phyloP scores from a whole-genome alignment of 2,113 vertebrate genomes.

The Nipponia nippon region DNA sequence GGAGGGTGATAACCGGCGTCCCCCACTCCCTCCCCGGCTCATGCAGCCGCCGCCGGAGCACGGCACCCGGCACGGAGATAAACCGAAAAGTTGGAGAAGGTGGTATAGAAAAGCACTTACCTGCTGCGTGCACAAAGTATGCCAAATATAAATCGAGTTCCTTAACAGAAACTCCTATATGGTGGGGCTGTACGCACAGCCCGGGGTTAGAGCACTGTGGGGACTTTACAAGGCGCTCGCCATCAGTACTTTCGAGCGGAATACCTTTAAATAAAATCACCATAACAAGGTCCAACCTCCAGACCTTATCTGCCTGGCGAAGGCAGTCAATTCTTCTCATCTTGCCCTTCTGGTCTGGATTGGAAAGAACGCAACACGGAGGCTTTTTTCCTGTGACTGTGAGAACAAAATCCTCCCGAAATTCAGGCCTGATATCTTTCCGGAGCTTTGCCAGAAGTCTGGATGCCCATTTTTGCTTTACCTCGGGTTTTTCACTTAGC shows the following conservation, averaged over 20 bases:
- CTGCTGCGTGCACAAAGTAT: slow-evolving; percentile 96
- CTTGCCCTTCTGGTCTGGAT: slow-evolving; percentile 99
- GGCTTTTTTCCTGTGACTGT: slow-evolving; percentile 97
- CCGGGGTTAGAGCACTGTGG: slow-evolving; percentile 97
- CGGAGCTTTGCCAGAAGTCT: slow-evolving; percentile 96
- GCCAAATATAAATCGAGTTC: slow-evolving; percentile 99
- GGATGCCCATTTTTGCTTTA: slow-evolving; percentile 99
- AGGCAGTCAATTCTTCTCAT: slow-evolving; percentile 99
- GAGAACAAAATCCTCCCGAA: slow-evolving; percentile 99
- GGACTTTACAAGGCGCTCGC: slow-evolving; percentile 97
- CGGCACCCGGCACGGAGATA: neutral
- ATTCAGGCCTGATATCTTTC: slow-evolving; percentile 99
- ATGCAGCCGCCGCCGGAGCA: neutral
- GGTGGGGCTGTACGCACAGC: slow-evolving; percentile 97
- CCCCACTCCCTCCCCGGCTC: neutral
- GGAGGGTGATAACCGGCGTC: neutral
- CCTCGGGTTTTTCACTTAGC: slow-evolving; percentile 96
- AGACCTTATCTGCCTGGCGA: slow-evolving; percentile 98
- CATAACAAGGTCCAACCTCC: slow-evolving; percentile 99
- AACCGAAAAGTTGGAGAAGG: slow-evolving; percentile 39
- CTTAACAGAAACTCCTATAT: slow-evolving; percentile 99
- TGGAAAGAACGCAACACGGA: slow-evolving; percentile 97
- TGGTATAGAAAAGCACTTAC: slow-evolving; percentile 78
- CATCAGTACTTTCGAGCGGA: slow-evolving; percentile 99
- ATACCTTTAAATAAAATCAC: slow-evolving; percentile 99